These are phyloP conservation scores for Candoia aspera DNA, from an alignment of 2,113 vertebrate genomes.

Conservation along the genomic window DNA sequence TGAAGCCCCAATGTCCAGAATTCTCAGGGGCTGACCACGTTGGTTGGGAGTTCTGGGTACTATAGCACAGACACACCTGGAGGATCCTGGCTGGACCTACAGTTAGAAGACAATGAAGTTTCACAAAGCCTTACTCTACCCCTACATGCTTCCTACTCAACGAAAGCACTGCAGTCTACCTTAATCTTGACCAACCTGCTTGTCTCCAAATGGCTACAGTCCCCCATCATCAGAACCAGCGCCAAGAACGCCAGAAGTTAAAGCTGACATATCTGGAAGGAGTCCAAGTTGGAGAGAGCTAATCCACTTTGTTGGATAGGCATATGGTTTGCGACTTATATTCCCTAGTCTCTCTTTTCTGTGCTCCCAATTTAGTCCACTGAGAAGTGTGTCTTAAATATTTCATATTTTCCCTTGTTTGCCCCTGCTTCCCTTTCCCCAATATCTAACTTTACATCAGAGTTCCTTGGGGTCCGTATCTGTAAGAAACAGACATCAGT, in stretches of 20 bases:
- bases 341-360: neutral
- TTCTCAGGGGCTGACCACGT: neutral
- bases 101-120: neutral
- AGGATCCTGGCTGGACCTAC: neutral
- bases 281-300: neutral
- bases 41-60: neutral
- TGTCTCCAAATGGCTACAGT: neutral
- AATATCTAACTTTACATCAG: neutral
- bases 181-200: neutral
- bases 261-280: neutral
- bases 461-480: neutral
- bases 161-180: neutral
- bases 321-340: neutral
- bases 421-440: neutral
- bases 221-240: neutral
- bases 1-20: neutral
- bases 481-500: neutral
- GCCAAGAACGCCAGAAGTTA: neutral
- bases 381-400: neutral
- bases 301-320: neutral
- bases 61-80: neutral
- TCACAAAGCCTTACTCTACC: neutral
- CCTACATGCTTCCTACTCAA: neutral
- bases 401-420: neutral
- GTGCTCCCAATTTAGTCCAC: neutral